phyloP scores from a whole-genome alignment of 2,888 invertebrate species.

The Eupithecia abbreviata region DNA sequence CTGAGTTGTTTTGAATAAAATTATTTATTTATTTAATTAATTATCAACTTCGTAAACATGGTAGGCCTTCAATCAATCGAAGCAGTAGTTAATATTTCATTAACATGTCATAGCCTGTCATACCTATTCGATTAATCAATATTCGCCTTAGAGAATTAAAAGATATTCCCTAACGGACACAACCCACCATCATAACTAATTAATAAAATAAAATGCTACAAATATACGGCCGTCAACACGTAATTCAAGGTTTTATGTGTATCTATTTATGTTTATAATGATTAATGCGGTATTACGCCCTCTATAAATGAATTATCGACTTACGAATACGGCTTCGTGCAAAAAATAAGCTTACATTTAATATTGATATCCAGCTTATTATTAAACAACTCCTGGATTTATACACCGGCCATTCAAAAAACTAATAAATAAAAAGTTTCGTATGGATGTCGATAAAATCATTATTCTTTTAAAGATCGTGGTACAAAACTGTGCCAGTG shows the following conservation, averaged over 20 bases:
- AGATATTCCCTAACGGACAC: constrained; percentile 28
- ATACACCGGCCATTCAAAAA: background rate
- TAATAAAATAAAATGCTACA: constrained; percentile 36
- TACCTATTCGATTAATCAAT: constrained; percentile 32
- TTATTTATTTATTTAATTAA: too few species aligned
- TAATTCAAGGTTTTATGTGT: constrained; percentile 36
- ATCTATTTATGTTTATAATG: constrained; percentile 29
- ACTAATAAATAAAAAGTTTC: background rate
- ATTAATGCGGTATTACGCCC: constrained; percentile 31
- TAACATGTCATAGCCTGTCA: constrained; percentile 17
- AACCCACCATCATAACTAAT: constrained; percentile 39
- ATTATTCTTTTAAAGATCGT: background rate
- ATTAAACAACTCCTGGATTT: background rate
- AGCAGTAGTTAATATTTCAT: constrained; percentile 21
- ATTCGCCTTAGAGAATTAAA: background rate
- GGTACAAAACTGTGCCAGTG: background rate
- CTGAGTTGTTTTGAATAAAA: too few species aligned
- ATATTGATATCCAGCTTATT: constrained; percentile 7
- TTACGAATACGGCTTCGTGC: background rate
- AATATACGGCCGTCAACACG: constrained; percentile 34
- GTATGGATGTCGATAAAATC: background rate
- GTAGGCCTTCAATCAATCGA: background rate
- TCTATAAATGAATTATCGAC: constrained; percentile 11
- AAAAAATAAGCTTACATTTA: constrained; percentile 6
- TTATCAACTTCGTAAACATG: background rate